These are phyloP conservation scores for Proisotoma minuta DNA, from an alignment of 2,888 invertebrate genomes.

Conservation along the genomic window DNA sequence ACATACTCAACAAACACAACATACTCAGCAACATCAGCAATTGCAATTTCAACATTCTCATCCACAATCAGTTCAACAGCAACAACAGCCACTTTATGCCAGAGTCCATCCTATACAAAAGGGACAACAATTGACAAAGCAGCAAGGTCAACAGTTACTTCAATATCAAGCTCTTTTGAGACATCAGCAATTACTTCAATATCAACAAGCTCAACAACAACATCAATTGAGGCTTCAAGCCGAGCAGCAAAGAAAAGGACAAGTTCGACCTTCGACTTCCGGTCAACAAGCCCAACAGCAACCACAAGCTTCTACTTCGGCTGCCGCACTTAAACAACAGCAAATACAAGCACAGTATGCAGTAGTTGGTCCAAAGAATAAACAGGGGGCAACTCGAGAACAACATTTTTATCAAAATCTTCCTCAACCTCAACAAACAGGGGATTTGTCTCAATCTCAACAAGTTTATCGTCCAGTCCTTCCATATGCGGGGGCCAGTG, in stretches of 20 bases:
- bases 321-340: too few species aligned
- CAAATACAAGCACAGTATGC: too few species aligned
- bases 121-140: conserved; percentile 21
- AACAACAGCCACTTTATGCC: neutral
- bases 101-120: conserved; percentile 16
- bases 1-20: neutral
- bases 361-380: too few species aligned
- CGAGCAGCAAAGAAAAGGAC: conserved; percentile 14
- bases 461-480: conserved; percentile 42
- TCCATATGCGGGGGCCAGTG: conserved; percentile 27
- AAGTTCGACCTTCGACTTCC: neutral
- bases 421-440: conserved; percentile 24
- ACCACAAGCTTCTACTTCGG: conserved; percentile 17
- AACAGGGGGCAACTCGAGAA: too few species aligned
- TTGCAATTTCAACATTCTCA: neutral
- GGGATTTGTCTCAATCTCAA: conserved; percentile 31
- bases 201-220: conserved; percentile 14
- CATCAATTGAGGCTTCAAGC: conserved; percentile 14
- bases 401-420: conserved; percentile 28
- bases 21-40: neutral
- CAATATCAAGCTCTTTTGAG: conserved; percentile 1
- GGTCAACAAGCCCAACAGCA: neutral
- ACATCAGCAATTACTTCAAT: conserved; percentile 18
- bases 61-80: neutral
- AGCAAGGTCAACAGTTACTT: conserved; percentile 19